phyloP scores from a whole-genome alignment of 2,888 invertebrate genomes.

The Lepidochrysops patricia region DNA sequence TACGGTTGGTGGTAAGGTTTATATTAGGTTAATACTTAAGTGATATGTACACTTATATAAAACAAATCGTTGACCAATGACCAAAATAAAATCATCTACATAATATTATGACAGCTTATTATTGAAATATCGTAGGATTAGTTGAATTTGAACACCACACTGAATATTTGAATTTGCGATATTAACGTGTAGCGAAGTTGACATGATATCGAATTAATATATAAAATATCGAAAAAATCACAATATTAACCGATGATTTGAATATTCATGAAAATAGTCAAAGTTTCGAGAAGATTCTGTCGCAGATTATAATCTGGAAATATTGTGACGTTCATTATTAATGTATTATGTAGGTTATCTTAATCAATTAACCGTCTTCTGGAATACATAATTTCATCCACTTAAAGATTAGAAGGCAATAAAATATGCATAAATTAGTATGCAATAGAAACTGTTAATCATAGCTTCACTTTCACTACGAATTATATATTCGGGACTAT shows the following conservation, averaged over 20 bases:
- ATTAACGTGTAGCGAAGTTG: no score
- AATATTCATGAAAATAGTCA: neutral
- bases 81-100: no score
- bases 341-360: neutral
- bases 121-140: no score
- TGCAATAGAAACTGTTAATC: neutral
- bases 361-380: neutral
- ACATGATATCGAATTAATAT: no score
- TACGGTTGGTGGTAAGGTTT: no score
- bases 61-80: no score
- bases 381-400: neutral
- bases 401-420: neutral
- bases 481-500: slow-evolving; percentile 30
- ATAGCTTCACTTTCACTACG: neutral
- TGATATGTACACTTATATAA: no score
- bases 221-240: no score
- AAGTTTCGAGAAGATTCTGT: neutral
- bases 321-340: neutral
- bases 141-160: neutral
- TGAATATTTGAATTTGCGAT: neutral
- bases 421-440: neutral
- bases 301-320: neutral
- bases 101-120: no score
- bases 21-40: no score
- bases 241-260: neutral